Base-by-base conservation (phyloP, 2,888 invertebrate species). In the Tuberolachnus salignus region DNA sequence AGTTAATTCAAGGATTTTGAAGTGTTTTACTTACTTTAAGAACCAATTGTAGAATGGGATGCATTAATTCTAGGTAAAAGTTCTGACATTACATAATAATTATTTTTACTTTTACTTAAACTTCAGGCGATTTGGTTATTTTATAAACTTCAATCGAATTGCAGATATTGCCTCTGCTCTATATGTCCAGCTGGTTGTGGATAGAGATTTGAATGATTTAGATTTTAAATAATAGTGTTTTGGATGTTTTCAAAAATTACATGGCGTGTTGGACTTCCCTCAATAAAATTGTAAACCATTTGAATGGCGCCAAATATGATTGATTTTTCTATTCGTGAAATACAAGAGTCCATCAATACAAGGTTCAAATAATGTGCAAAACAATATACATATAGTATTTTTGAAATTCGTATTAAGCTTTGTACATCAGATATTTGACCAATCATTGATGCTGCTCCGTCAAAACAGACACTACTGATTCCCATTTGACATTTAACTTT, bases 181-280 rank as follows among this genome's bases (percentile, higher is more conserved):
- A 55, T 34, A 70, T 9, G 34, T n/a, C 53, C 70, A 44, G 9
- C 42, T 53, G 16, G 70, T 70, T 19, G 55, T 55, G 13, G 13
- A 44, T 19, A 44, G n/a, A 19, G 23, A 46, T 55, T 71, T 34
- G 3, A 34, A 4, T 34, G 34, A 34, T 34, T 34, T 71, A 19
- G 55, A 26, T 53, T 71, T 23, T 23, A 55, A 16, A 42, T 42
- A 34, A 53, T 10, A 55, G 10, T 71, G 92, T 92, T 83, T 92
- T 92, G 84, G 88, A 89, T 83, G 91, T 90, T 84, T 91, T 92
- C 84, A 91, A 88, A 74, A 11, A 73, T 21, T 11, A 57, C 70
- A 70, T 80, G 74, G 57, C 80, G 34, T 46, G 71, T 59, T 73
- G 81, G 81, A 67, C 34, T 34, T 4, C 3, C 34, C 34, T 34